Percentiles rank a stretch among this genome's conserved stretches.
Conservation (phyloP, 2,888 invertebrate genomes). For the Allygus modestus region DNA sequence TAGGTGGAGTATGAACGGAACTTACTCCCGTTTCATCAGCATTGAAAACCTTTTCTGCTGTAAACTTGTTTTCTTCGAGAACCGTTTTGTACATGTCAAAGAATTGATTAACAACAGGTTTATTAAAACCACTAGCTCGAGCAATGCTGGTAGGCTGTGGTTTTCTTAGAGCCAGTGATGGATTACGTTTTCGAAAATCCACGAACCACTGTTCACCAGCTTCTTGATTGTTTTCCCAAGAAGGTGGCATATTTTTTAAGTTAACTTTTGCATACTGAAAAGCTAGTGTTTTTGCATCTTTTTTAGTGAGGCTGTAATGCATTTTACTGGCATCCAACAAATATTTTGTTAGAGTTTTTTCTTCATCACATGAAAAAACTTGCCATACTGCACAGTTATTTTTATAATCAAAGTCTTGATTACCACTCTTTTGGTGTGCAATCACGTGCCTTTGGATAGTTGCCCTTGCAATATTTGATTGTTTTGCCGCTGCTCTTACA, state of each 20-base stretch:
- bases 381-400: slow-evolving; percentile 24
- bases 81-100: slow-evolving; percentile 14
- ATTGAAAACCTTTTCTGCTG: slow-evolving; percentile 15
- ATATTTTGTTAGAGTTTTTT: background rate
- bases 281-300: slow-evolving; percentile 20
- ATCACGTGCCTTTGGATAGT: no score
- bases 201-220: slow-evolving; percentile 34
- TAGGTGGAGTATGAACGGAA: slow-evolving; percentile 32
- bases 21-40: slow-evolving; percentile 31
- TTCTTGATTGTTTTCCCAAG: slow-evolving; percentile 13
- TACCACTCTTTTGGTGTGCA: no score
- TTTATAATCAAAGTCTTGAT: background rate
- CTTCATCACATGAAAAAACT: slow-evolving; percentile 36
- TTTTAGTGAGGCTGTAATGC: slow-evolving; percentile 17
- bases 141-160: slow-evolving; percentile 38
- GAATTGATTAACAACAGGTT: background rate
- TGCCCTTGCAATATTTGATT: no score
- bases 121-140: slow-evolving; percentile 34
- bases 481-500: no score
- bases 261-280: slow-evolving; percentile 34
- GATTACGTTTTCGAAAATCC: slow-evolving; percentile 42
- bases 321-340: background rate
- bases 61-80: background rate
- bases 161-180: slow-evolving; percentile 20
- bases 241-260: slow-evolving; percentile 1